These are phyloP conservation scores for Lepidurus apus DNA, from an alignment of 1,140 invertebrate species.

Conservation along the genomic window DNA sequence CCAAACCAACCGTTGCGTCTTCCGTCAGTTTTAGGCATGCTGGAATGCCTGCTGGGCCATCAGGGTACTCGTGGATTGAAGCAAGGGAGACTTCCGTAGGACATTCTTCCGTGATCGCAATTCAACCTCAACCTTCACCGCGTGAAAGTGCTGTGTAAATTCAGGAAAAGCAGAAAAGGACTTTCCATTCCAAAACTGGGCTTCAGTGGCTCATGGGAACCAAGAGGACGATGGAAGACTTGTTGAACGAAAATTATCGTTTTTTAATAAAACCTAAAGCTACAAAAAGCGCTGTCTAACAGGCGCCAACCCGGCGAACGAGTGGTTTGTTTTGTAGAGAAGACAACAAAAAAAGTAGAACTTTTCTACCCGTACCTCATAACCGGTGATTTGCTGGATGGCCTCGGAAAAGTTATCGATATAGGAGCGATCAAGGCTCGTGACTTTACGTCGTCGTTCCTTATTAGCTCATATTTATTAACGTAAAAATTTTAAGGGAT, in stretches of 20 bases:
- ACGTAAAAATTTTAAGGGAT: not conserved
- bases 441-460: not conserved
- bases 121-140: constrained; percentile 18
- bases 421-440: not conserved
- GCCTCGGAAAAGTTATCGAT: too few relatives aligned
- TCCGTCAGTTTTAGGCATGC: not conserved
- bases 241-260: constrained; percentile 14
- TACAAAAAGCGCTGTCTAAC: not conserved
- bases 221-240: not conserved
- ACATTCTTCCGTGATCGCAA: constrained; percentile 9
- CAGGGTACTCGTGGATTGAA: not conserved
- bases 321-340: not conserved
- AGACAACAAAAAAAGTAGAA: not conserved
- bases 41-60: not conserved
- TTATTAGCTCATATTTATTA: not conserved
- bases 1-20: constrained; percentile 6
- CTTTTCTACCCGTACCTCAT: not conserved
- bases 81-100: not conserved
- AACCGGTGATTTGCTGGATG: not conserved
- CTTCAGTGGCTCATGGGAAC: not conserved
- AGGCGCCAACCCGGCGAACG: not conserved
- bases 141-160: constrained; percentile 18
- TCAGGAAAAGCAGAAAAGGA: not conserved
- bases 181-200: not conserved
- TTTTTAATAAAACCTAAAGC: not conserved